Base-by-base conservation (phyloP, 2,888 invertebrate species). In the Acrobasis consociella region DNA sequence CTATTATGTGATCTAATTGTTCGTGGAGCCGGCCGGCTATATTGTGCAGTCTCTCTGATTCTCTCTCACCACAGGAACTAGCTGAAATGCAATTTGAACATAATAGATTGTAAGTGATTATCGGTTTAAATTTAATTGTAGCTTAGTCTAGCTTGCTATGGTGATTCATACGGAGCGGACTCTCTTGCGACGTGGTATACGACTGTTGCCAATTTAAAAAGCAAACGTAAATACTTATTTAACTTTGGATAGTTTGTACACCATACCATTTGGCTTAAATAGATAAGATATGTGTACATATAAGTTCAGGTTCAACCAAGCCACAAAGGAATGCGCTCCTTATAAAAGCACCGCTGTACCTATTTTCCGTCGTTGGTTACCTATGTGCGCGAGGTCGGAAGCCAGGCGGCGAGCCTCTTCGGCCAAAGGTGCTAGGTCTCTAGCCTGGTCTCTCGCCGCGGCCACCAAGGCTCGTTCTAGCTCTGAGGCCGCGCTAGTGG, bases 1-100 rank as follows among this genome's bases (percentile, higher is more conserved):
- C 99, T 87, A 99, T 96, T 82, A 99, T 97, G 89, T 99, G 99
- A 91, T 99, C 99, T 83, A 99, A 97, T 90, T 98, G 98, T 90
- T 99, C 99, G 85, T 97, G 97, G 87, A 99, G 99, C 89, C 97
- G 96, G 91, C 98, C 97, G 77, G 98, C 96, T 86, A 97, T 96
- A 87, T 97, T 98, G 87, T 98, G 97, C 77, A 99, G 95, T 86
- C 97, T 95, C 85, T 98, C 97, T 77, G 97, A 95, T 93, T 92
- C 92, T 91, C 92, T 92, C 91, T 92, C 92, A 85, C 96, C 94
- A 74, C 96, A 86, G 86, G 91, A 89, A 87, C 91, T 92, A 83
- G 92, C 92, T 92, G 85, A 69, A 82, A 77, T 55, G 7, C 8
- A 60, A 31, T 22, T 3, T 31, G 11, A 31, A n/a, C 49, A 55